phyloP scores from a whole-genome alignment of 2,797 vertebrate species.

The Lacerta viridis region DNA sequence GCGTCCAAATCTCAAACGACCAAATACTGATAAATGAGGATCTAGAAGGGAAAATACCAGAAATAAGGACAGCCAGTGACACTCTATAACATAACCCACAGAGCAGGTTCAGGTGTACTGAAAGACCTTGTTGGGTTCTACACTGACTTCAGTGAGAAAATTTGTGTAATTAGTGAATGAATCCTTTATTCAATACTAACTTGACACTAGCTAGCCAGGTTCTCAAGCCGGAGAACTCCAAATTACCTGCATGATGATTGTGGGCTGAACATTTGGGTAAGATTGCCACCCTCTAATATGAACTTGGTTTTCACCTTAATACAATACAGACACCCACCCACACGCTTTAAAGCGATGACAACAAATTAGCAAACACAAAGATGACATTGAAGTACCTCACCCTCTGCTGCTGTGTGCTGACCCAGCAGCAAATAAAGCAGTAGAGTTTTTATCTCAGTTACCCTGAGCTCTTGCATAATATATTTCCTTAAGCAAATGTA shows the following conservation, averaged over 20 bases:
- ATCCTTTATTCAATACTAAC: neutral
- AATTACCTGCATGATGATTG: neutral
- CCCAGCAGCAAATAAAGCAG: neutral
- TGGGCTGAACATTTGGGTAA: neutral
- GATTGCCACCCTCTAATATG: neutral
- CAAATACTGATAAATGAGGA: slow-evolving; percentile 17
- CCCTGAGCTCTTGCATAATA: too few species aligned
- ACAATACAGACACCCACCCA: neutral
- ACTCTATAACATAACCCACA: neutral
- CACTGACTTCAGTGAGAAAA: neutral
- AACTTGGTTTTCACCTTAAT: neutral
- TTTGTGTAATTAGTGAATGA: neutral
- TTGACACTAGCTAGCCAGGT: neutral
- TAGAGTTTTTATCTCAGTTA: neutral
- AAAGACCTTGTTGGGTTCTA: neutral
- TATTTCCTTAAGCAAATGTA: too few species aligned
- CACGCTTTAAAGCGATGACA: neutral
- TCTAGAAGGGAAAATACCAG: slow-evolving; percentile 14
- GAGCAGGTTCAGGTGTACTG: neutral
- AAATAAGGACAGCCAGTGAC: slow-evolving; percentile 16
- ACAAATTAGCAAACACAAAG: neutral
- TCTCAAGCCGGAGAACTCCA: neutral
- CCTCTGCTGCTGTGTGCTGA: neutral
- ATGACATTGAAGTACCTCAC: neutral
- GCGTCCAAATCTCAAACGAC: slow-evolving; percentile 23